A percentile compares a stretch with the other conserved stretches of the same genome.
These are phyloP conservation scores for Chymomyza amoena DNA, from an alignment of 2,888 invertebrate genomes.

Conservation along the genomic window DNA sequence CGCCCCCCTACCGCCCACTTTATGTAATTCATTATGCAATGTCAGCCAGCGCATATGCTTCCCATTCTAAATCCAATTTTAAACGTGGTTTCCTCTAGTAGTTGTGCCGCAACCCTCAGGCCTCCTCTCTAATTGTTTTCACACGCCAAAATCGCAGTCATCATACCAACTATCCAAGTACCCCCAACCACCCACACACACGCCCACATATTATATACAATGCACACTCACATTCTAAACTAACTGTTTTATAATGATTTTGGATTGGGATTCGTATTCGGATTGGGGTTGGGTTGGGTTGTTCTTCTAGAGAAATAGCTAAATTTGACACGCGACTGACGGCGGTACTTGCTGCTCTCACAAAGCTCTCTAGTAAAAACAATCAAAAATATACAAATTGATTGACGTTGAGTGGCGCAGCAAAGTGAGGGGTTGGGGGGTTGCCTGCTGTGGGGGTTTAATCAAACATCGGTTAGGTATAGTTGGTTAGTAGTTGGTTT, in stretches of 20 bases:
- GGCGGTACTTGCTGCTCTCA: not conserved
- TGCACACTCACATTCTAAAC: not conserved
- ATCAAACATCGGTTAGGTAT: too few relatives aligned
- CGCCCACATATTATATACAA: not conserved
- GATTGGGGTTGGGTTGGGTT: too few relatives aligned
- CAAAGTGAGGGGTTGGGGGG: too few relatives aligned
- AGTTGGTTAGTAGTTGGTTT: too few relatives aligned
- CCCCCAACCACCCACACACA: too few relatives aligned
- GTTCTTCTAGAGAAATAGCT: conserved; percentile 23
- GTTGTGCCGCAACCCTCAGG: not conserved
- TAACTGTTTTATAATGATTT: not conserved
- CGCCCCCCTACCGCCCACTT: not conserved
- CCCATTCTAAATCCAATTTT: not conserved
- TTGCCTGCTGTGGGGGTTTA: too few relatives aligned
- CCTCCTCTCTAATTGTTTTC: conserved; percentile 60
- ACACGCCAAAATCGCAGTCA: conserved; percentile 62
- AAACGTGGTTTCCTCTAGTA: not conserved
- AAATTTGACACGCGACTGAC: conserved; percentile 52
- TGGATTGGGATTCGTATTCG: too few relatives aligned
- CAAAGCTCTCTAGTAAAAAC: not conserved
- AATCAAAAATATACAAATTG: conserved; percentile 60
- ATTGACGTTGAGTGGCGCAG: conserved; percentile 60
- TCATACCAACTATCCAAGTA: conserved; percentile 51
- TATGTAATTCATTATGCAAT: conserved; percentile 10
- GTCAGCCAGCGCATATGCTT: not conserved